A percentile compares a stretch with the other conserved stretches of the same genome.
Conservation (phyloP, 1,140 invertebrate genomes). For the Panagrolaimus sp. region DNA sequence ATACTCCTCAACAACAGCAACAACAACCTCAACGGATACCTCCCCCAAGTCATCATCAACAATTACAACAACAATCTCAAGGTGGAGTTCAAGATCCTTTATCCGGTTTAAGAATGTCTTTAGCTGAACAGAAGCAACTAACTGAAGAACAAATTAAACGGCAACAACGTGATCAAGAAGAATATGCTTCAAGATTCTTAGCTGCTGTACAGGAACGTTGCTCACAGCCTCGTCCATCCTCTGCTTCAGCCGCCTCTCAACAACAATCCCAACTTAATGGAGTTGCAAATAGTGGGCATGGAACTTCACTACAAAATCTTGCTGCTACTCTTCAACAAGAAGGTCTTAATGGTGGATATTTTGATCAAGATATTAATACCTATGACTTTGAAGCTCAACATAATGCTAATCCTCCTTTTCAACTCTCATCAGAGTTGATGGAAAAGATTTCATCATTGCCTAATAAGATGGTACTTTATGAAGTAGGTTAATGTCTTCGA, state of each 20-base stretch:
- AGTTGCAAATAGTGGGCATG: no score
- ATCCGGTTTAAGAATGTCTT: neutral
- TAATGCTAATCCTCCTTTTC: neutral
- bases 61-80: constrained; percentile 7
- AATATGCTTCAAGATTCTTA: constrained; percentile 1
- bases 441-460: neutral
- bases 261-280: neutral
- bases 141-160: neutral
- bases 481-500: neutral
- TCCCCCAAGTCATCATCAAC: constrained; percentile 7
- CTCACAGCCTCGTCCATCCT: neutral
- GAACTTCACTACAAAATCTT: neutral
- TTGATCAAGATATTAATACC: constrained; percentile 7
- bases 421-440: neutral
- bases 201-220: neutral
- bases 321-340: no score
- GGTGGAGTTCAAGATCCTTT: neutral
- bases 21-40: constrained; percentile 13
- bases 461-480: constrained; percentile 7
- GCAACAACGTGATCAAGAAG: constrained; percentile 12
- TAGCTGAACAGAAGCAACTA: constrained; percentile 1
- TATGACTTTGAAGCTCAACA: constrained; percentile 8
- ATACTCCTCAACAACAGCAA: constrained; percentile 9
- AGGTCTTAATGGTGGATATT: neutral
- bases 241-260: neutral